Percentiles rank a stretch among this genome's conserved stretches.
phyloP scores from a whole-genome alignment of 2,797 vertebrate genomes.

The Euphonia xanthogaster region DNA sequence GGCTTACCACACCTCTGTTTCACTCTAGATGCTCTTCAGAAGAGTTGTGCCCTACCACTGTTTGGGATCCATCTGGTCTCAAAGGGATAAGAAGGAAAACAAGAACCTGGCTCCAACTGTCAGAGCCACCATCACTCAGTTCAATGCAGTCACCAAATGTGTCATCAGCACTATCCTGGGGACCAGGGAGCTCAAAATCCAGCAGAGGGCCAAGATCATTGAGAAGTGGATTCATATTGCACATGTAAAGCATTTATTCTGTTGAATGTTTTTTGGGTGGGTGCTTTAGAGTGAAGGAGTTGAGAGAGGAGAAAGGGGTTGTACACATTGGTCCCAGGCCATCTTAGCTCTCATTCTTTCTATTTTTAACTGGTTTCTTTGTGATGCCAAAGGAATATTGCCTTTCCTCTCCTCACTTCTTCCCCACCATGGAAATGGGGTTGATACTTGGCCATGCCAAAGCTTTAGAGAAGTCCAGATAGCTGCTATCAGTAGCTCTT shows the following conservation, averaged over 20 bases:
- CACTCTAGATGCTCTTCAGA: constrained; percentile 88
- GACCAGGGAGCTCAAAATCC: constrained; percentile 82
- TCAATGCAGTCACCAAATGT: constrained; percentile 79
- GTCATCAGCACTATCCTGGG: constrained; percentile 89
- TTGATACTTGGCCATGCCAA: background rate
- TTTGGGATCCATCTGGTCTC: constrained; percentile 93
- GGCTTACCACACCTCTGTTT: background rate
- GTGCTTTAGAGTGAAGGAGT: background rate
- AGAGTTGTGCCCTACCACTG: constrained; percentile 94
- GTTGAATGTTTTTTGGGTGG: background rate
- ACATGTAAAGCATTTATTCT: constrained; percentile 76
- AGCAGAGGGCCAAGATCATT: constrained; percentile 88
- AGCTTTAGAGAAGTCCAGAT: background rate
- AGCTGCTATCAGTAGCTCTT: background rate
- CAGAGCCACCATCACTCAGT: constrained; percentile 88
- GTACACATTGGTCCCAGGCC: background rate
- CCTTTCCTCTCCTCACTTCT: background rate
- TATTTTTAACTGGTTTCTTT: background rate
- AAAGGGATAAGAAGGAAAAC: constrained; percentile 89
- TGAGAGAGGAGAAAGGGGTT: background rate
- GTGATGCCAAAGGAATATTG: background rate
- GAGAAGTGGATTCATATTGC: constrained; percentile 96
- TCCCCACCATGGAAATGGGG: background rate
- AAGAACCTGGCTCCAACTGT: constrained; percentile 88
- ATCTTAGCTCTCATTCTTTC: background rate